Evolutionary conservation across 1,140 invertebrate genomes (phyloP), one percentile per base, ranked within the genome.

Genomic region (Euwallacea similis): DNA sequence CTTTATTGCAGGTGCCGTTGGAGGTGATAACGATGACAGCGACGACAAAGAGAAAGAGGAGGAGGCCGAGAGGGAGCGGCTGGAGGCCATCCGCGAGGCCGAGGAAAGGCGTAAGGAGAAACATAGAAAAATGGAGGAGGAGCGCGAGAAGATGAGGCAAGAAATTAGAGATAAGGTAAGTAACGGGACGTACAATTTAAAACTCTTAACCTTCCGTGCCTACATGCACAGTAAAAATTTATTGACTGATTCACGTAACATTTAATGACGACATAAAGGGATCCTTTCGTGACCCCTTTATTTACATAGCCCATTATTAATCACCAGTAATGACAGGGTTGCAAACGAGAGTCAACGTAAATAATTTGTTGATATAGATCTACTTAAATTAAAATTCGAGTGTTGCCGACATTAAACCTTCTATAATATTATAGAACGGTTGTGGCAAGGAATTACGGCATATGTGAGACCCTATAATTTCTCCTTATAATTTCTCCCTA

Each of bases 111-210:
- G 95, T 79, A 97, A 96, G 86, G 95, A 98, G 84, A 98, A 98
- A 82, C 95, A 98, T 84, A 89, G 95, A 77, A 98, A 98, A 86
- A 98, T 98, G 95, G 97, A 99, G 83, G 95, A 96, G 78, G 96
- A 98, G 83, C 86, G 97, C 75, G 96, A 98, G 85, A 96, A 95
- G 84, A 97, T 99, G 94, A 88, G 97, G 81, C 95, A 97, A 84
- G 93, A 95, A 83, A 98, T 99, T 83, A 90, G 96, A 85, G 95
- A 97, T 85, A 98, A 98, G 91, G 96, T 98, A 81, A 50, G 9
- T 13, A 11, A 50, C 21, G 46, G 13, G 13, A 3, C 46, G 6
- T 50, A 50, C 46, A 50, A 10, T 33, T 33, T 50, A 50, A 50
- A 50, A 33, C 4, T 33, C 6, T 50, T 50, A 7, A 50, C 13